These are phyloP conservation scores for Albula goreensis DNA, from an alignment of 2,113 vertebrate species.

Conservation along the genomic window DNA sequence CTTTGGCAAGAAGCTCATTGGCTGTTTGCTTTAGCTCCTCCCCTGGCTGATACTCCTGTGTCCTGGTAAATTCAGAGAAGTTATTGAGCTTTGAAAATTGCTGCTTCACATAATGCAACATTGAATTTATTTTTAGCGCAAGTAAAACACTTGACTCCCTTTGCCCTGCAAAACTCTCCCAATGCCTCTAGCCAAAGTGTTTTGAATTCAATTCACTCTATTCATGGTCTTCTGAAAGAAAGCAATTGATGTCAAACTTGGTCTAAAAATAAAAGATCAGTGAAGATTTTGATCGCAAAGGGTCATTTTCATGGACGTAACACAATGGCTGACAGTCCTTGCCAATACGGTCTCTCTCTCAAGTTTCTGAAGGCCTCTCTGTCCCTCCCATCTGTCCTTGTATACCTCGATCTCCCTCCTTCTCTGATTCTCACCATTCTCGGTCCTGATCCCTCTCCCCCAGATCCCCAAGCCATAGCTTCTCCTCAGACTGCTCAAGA, in stretches of 20 bases:
- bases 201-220: neutral
- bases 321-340: neutral
- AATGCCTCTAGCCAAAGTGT: neutral
- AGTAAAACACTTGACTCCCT: neutral
- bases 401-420: neutral
- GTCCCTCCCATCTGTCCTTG: neutral
- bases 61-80: conserved; percentile 66
- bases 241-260: neutral
- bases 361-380: neutral
- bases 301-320: neutral
- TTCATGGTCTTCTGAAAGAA: neutral
- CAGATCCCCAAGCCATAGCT: conserved; percentile 90
- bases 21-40: conserved; percentile 88
- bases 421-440: conserved; percentile 66
- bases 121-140: neutral
- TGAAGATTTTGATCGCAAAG: neutral
- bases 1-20: conserved; percentile 90
- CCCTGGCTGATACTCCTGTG: conserved; percentile 86
- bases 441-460: conserved; percentile 79
- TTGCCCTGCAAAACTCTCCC: neutral
- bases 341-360: neutral
- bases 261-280: neutral
- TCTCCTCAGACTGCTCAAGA: conserved; percentile 95
- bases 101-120: neutral
- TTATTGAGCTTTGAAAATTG: neutral